Percentiles rank a stretch among this genome's conserved stretches.
phyloP scores from a whole-genome alignment of 2,113 vertebrate genomes.

The Poeciliopsis turrubarensis region DNA sequence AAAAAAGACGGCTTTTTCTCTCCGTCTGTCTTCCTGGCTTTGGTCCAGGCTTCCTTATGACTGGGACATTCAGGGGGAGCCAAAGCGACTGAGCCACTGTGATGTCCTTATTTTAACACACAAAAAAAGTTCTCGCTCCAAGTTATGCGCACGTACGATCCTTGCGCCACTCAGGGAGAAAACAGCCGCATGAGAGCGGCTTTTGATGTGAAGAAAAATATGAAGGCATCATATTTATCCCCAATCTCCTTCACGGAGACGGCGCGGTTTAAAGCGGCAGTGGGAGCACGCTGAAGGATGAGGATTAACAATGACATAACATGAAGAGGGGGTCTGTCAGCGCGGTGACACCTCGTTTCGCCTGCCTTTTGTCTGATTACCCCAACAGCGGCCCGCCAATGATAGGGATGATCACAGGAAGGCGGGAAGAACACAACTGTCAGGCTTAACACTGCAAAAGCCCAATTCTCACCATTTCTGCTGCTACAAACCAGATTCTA shows the following conservation, averaged over 20 bases:
- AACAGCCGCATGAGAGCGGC: constrained; percentile 67
- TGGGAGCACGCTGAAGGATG: constrained; percentile 74
- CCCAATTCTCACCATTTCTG: constrained; percentile 87
- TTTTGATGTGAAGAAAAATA: constrained; percentile 78
- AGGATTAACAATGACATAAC: constrained; percentile 87
- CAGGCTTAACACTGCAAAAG: constrained; percentile 88
- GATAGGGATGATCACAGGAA: constrained; percentile 94
- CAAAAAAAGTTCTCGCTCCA: constrained; percentile 63
- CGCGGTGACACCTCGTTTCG: constrained; percentile 88
- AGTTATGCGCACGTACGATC: constrained; percentile 64
- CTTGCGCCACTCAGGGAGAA: constrained; percentile 69
- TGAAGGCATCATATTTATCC: constrained; percentile 77
- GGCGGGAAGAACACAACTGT: constrained; percentile 96
- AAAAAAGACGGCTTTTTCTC: constrained; percentile 26
- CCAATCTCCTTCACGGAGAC: constrained; percentile 48
- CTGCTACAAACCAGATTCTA: constrained; percentile 87
- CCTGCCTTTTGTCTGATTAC: constrained; percentile 87
- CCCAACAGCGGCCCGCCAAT: constrained; percentile 85
- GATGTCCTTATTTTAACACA: constrained; percentile 65
- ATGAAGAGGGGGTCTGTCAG: constrained; percentile 87
- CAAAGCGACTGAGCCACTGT: constrained; percentile 35
- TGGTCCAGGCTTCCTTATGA: constrained; percentile 66
- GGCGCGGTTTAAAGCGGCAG: constrained; percentile 63
- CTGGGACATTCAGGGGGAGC: constrained; percentile 52
- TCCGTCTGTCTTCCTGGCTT: constrained; percentile 56